Conservation (phyloP, 2,888 invertebrate species). For the Polyommatus iphigenia region DNA sequence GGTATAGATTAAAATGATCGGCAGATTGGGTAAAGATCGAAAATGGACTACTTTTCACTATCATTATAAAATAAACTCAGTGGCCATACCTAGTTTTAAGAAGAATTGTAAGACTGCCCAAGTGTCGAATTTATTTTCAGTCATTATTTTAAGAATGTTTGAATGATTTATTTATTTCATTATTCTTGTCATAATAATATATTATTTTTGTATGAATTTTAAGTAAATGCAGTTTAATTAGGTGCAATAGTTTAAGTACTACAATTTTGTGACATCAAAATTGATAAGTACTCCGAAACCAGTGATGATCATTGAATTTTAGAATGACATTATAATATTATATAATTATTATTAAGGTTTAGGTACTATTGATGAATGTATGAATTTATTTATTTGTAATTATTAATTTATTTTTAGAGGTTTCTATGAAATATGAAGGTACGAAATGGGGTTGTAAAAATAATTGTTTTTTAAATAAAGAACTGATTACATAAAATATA, state of each 20-base stretch:
- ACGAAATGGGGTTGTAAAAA: conserved; percentile 28
- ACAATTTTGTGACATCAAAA: conserved; percentile 24
- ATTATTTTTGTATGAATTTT: neutral
- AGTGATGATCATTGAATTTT: neutral
- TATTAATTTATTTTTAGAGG: conserved; percentile 11
- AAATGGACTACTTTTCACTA: neutral
- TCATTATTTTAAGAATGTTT: conserved; percentile 17
- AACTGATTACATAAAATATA: conserved; percentile 43
- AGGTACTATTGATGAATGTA: neutral
- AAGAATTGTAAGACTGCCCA: conserved; percentile 20
- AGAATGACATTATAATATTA: neutral
- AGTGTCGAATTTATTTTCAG: conserved; percentile 25
- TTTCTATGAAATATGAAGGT: conserved; percentile 27
- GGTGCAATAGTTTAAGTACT: neutral
- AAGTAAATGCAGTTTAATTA: neutral
- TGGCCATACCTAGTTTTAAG: conserved; percentile 24
- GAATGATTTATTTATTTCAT: conserved; percentile 10
- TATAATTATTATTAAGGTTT: neutral
- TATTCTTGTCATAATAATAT: neutral
- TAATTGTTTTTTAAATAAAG: conserved; percentile 37
- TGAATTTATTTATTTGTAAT: conserved; percentile 6
- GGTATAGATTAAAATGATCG: neutral
- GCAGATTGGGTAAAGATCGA: neutral
- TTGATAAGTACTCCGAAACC: conserved; percentile 1
- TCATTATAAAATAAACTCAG: conserved; percentile 2